Evolutionary conservation across 1,140 invertebrate genomes (phyloP).

Genomic region (Drosophila ficusphila): DNA sequence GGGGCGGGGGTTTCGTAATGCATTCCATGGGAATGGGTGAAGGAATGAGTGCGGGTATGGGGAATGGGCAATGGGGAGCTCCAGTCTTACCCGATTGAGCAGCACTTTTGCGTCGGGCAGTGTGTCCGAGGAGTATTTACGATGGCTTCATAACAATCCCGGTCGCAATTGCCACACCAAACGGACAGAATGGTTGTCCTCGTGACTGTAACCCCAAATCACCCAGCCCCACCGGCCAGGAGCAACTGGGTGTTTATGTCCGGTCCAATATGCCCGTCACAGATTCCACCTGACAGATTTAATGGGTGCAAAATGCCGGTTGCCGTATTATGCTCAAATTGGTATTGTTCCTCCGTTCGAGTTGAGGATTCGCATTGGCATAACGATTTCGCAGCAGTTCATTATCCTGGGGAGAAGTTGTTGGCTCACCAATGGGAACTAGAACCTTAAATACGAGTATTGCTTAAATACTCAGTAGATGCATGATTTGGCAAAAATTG

Average conservation of each 20-base stretch:
- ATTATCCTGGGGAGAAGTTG: background rate
- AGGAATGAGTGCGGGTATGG: conserved; percentile 29
- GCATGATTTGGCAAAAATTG: too few species aligned
- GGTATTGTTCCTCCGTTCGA: conserved; percentile 15
- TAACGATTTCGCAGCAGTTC: background rate
- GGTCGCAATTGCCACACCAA: background rate
- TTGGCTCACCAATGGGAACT: too few species aligned
- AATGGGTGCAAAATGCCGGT: conserved; percentile 64
- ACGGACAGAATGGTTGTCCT: conserved; percentile 16
- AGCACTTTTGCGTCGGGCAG: conserved; percentile 37
- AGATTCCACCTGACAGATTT: conserved; percentile 56
- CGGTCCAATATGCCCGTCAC: background rate
- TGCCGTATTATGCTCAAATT: conserved; percentile 55
- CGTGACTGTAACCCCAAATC: conserved; percentile 10
- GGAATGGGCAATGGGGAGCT: background rate
- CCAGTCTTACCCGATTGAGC: conserved; percentile 57
- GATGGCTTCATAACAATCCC: conserved; percentile 37
- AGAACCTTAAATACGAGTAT: too few species aligned
- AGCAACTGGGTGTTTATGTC: background rate
- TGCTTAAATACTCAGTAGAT: too few species aligned
- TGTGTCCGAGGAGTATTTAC: conserved; percentile 10
- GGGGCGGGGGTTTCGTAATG: conserved; percentile 10
- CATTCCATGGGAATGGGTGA: conserved; percentile 7
- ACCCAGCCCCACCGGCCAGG: background rate
- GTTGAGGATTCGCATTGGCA: background rate